Conservation (phyloP, 2,797 vertebrate species). For the Myotis myotis region DNA sequence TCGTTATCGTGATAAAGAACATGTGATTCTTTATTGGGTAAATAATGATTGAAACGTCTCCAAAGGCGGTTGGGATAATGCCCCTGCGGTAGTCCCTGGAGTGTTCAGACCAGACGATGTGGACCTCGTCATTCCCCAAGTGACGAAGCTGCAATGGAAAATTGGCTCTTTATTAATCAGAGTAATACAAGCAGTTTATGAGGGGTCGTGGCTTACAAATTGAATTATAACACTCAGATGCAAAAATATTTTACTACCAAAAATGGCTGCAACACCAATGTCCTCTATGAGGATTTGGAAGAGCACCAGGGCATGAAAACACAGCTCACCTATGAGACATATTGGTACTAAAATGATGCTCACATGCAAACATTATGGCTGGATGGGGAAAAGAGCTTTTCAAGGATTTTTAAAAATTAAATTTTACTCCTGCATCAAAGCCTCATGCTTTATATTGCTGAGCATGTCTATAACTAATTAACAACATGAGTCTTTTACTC, state of each 20-base stretch:
- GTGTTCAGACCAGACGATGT: slow-evolving; percentile 99
- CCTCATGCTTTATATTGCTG: slow-evolving; percentile 7
- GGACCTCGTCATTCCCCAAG: slow-evolving; percentile 99
- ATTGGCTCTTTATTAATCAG: slow-evolving; percentile 84
- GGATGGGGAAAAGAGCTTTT: neutral
- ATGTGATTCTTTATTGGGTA: slow-evolving; percentile 99
- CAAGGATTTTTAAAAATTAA: neutral
- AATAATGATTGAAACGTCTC: slow-evolving; percentile 96
- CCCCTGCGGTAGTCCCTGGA: slow-evolving; percentile 95
- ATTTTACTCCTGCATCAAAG: slow-evolving; percentile 18
- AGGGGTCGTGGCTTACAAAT: slow-evolving; percentile 80
- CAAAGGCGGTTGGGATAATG: slow-evolving; percentile 98
- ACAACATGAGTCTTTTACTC: neutral
- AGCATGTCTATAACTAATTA: slow-evolving; percentile 45
- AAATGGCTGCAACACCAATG: slow-evolving; percentile 76
- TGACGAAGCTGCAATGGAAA: slow-evolving; percentile 94
- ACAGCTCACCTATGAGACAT: slow-evolving; percentile 61
- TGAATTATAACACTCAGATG: slow-evolving; percentile 80
- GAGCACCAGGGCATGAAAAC: slow-evolving; percentile 47
- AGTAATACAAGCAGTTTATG: slow-evolving; percentile 80
- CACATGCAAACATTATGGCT: slow-evolving; percentile 11
- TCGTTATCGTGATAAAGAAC: slow-evolving; percentile 97
- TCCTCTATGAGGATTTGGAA: slow-evolving; percentile 71
- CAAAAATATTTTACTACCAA: slow-evolving; percentile 75
- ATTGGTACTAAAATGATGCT: slow-evolving; percentile 58